These are phyloP conservation scores for Drosophila mayaguana DNA, from an alignment of 2,888 invertebrate genomes.

Conservation along the genomic window DNA sequence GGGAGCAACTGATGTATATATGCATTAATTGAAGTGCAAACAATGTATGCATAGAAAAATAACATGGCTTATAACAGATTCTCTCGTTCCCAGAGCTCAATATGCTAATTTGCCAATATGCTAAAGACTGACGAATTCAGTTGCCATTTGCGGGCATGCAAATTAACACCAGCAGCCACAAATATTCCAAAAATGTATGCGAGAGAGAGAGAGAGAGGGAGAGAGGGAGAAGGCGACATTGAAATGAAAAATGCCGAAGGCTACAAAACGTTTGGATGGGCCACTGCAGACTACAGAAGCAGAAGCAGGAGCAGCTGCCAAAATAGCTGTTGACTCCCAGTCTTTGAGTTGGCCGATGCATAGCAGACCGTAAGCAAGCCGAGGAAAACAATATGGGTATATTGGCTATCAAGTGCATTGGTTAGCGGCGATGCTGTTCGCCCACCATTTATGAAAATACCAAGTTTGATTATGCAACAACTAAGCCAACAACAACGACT, in stretches of 20 bases:
- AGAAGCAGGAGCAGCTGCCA: conserved; percentile 15
- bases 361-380: conserved; percentile 27
- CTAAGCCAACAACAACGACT: conserved; percentile 11
- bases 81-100: conserved; percentile 42
- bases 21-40: conserved; percentile 67
- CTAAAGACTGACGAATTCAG: conserved; percentile 33
- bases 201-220: background rate
- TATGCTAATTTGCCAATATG: conserved; percentile 52
- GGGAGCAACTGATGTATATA: conserved; percentile 8
- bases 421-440: conserved; percentile 20
- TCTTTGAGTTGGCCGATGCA: conserved; percentile 27
- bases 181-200: conserved; percentile 1
- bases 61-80: conserved; percentile 50
- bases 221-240: conserved; percentile 13
- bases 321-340: conserved; percentile 13
- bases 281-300: conserved; percentile 1
- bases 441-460: conserved; percentile 69
- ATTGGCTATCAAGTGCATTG: conserved; percentile 27
- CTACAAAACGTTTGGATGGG: conserved; percentile 20
- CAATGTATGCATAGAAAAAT: conserved; percentile 61
- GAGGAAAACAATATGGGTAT: conserved; percentile 18
- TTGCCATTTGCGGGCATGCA: conserved; percentile 62
- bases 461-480: conserved; percentile 72
- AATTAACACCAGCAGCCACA: conserved; percentile 47
- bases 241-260: conserved; percentile 48